Evolutionary conservation across 1,140 invertebrate species (phyloP).

Genomic region (Eriosoma lanigerum): DNA sequence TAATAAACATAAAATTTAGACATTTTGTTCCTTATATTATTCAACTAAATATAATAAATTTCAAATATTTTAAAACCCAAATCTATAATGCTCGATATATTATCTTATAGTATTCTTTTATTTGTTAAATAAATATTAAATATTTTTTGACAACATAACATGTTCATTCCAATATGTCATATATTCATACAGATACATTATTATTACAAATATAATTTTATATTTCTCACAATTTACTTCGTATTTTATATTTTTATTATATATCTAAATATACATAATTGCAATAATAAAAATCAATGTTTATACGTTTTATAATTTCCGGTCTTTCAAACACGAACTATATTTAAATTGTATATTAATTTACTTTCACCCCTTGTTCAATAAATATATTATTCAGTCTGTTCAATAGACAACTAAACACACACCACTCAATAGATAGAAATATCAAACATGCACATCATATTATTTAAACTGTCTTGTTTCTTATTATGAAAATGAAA

Average conservation of each 20-base stretch:
- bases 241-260: no score
- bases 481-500: no score
- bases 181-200: background rate
- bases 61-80: no score
- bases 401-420: background rate
- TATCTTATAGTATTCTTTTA: no score
- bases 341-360: slow-evolving; percentile 11
- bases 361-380: slow-evolving; percentile 28
- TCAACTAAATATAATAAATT: no score
- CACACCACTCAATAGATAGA: background rate
- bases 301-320: slow-evolving; percentile 23
- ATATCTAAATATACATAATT: background rate
- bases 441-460: slow-evolving; percentile 15
- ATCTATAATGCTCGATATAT: no score
- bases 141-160: no score
- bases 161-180: background rate
- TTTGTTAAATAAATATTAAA: no score
- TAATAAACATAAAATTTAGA: no score
- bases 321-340: slow-evolving; percentile 1
- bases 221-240: background rate
- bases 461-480: slow-evolving; percentile 1
- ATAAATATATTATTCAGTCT: slow-evolving; percentile 4
- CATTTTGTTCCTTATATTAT: no score
- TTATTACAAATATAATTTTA: no score
- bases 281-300: slow-evolving; percentile 25